phyloP scores from a whole-genome alignment of 1,140 invertebrate genomes.

The Cecropterus lyciades region DNA sequence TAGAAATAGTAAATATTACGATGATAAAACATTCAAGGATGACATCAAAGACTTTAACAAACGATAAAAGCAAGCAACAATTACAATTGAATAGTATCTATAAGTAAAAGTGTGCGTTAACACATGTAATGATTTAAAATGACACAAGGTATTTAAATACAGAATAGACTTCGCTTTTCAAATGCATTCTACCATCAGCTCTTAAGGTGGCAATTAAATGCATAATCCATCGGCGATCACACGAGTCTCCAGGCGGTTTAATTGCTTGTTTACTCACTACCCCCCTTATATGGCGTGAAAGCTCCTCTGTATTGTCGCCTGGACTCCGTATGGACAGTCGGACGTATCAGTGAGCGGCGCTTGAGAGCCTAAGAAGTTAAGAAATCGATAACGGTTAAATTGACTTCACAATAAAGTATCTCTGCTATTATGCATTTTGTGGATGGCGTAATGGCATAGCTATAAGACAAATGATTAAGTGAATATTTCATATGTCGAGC shows the following conservation, averaged over 20 bases:
- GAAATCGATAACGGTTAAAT: constrained; percentile 35
- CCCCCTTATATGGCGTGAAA: constrained; percentile 78
- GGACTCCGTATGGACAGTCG: constrained; percentile 49
- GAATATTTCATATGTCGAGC: too few species aligned
- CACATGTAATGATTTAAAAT: too few species aligned
- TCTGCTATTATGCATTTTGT: not conserved
- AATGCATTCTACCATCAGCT: constrained; percentile 44
- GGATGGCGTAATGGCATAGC: too few species aligned
- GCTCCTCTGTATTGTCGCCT: constrained; percentile 72
- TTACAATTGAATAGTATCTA: too few species aligned
- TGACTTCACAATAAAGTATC: not conserved
- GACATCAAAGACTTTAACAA: too few species aligned
- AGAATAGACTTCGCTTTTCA: too few species aligned
- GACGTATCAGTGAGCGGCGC: constrained; percentile 44
- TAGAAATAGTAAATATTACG: too few species aligned
- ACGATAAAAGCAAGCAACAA: too few species aligned
- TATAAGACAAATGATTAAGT: too few species aligned
- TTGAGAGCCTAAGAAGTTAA: constrained; percentile 36
- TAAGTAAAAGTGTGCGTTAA: too few species aligned
- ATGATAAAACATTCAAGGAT: too few species aligned
- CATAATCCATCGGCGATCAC: constrained; percentile 70
- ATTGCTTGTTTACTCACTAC: constrained; percentile 71
- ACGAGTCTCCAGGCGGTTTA: constrained; percentile 57
- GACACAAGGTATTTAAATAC: too few species aligned
- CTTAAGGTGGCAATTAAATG: constrained; percentile 71